These are phyloP conservation scores for Dasyprocta punctata DNA, from an alignment of 2,113 vertebrate species.

Conservation along the genomic window DNA sequence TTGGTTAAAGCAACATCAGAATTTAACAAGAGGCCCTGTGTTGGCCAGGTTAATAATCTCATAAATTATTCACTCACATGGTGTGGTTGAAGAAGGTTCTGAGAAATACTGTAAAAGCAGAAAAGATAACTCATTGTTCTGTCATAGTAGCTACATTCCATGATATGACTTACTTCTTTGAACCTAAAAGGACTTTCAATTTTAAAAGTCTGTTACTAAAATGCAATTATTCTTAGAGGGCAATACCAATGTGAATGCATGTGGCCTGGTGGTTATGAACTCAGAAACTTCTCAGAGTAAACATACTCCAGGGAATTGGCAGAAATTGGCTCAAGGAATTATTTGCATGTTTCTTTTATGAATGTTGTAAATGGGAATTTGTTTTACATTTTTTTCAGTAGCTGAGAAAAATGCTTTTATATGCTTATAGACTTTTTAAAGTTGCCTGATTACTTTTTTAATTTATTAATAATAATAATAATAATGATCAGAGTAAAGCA, in stretches of 20 bases:
- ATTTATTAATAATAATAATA: too few relatives aligned
- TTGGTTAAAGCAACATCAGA: background rate
- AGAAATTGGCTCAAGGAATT: background rate
- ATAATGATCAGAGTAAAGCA: too few relatives aligned
- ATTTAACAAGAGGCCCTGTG: background rate
- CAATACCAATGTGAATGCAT: background rate
- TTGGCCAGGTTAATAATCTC: background rate
- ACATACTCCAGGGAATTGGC: background rate
- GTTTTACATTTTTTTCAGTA: slow-evolving; percentile 15
- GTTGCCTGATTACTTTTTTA: too few relatives aligned
- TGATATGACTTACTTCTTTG: background rate
- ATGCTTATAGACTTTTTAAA: background rate
- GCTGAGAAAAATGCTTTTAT: background rate
- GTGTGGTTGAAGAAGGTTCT: background rate
- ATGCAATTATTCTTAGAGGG: background rate
- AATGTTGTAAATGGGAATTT: background rate
- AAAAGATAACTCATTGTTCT: background rate
- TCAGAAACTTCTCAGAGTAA: background rate
- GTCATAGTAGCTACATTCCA: background rate
- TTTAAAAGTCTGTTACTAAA: background rate
- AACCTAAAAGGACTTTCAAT: background rate
- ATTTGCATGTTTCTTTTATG: slow-evolving; percentile 35
- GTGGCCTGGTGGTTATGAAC: background rate
- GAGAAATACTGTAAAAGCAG: background rate
- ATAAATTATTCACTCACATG: background rate